Evolutionary conservation across 2,888 invertebrate genomes (phyloP).

Genomic region (Glomeris marginata): DNA sequence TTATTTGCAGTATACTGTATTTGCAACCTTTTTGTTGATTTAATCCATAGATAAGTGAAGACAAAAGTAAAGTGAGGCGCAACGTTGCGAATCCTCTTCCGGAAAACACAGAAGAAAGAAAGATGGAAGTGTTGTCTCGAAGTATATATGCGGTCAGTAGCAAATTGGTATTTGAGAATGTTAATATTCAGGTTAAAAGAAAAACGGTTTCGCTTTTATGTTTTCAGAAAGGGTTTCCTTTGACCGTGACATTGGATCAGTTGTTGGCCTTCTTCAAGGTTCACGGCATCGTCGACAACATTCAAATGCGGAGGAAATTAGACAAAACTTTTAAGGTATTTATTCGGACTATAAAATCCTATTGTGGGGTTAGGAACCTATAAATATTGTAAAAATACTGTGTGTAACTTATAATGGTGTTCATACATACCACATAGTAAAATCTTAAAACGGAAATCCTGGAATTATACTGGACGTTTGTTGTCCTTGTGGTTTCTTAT

Average conservation of each 20-base stretch:
- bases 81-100: slow-evolving; percentile 59
- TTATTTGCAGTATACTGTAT: not conserved
- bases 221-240: slow-evolving; percentile 28
- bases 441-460: no score
- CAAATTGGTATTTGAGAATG: not conserved
- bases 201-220: not conserved
- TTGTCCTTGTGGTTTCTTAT: no score
- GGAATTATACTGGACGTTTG: no score
- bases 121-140: slow-evolving; percentile 55
- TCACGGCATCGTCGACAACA: slow-evolving; percentile 24
- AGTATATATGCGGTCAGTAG: slow-evolving; percentile 47
- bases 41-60: slow-evolving; percentile 43
- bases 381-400: no score
- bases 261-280: slow-evolving; percentile 27
- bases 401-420: no score
- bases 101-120: slow-evolving; percentile 64
- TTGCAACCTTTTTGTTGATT: no score
- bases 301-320: slow-evolving; percentile 16
- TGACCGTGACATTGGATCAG: slow-evolving; percentile 25
- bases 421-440: no score
- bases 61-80: slow-evolving; percentile 55
- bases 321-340: slow-evolving; percentile 18
- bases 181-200: not conserved
- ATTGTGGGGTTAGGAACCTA: no score
- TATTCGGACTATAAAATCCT: no score